Evolutionary conservation across 2,888 invertebrate genomes (phyloP), one percentile per base, ranked within the genome.

Genomic region (Microplitis manilae): DNA sequence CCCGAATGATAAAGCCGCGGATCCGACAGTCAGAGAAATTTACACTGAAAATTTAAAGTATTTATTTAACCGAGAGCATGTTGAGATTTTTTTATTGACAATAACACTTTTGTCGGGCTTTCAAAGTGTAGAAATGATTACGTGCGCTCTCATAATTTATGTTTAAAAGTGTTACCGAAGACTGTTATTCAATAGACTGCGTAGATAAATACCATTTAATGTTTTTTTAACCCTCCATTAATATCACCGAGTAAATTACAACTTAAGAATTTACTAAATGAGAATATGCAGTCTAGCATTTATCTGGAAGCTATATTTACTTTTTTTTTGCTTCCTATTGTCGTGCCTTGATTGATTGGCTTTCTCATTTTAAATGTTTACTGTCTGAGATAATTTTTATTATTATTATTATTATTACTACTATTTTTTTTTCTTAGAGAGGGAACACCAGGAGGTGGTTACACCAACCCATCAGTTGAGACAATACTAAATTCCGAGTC

Each of bases 381-480:
- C 50, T 73, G 72, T 15, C 20, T 62, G 20, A 17, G 62, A 15
- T 62, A 62, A 67, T 67, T 30, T 4, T 7, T 67, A 9, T 9
- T 13, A n/a, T n/a, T n/a, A 39, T 30, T 30, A 30, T 30, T 30
- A 67, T 30, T 30, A 30, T 2, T 30, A 30, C 30, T 30, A 9
- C 15, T 9, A 2, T 64, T 64, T 64, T 17, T 64, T 9, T 64
- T 73, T 67, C 61, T 68, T 87, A 92, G 92, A 85, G 91, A 91
- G 84, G 85, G 84, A 78, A 84, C 88, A 79, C 85, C 87, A 78
- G 90, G 90, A 73, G 89, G 90, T 81, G 76, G 82, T 77, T 40
- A 84, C 80, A 79, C 82, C 15, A 86, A 84, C 79, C 81, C 81
- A 50, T 20, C 65, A 1, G 77, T 81, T 17, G 78, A 77, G 79